Conservation (phyloP, 2,888 invertebrate species). For the Hydroisotoma schaefferi region DNA sequence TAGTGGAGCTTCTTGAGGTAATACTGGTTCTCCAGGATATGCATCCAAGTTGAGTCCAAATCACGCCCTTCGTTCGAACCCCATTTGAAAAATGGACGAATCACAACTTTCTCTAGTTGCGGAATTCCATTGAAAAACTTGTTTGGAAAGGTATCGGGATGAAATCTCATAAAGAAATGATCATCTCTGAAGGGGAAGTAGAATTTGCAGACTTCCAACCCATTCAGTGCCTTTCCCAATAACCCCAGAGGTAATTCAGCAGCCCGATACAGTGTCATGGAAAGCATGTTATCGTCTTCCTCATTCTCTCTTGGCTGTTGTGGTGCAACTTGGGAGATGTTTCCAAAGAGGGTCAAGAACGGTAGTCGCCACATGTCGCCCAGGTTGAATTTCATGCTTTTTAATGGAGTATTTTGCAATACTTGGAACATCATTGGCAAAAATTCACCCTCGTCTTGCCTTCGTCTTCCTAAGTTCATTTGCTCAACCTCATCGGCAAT, state of each 20-base stretch:
- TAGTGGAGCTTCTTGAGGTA: constrained; percentile 13
- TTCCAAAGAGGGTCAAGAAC: not conserved
- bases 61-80: constrained; percentile 19
- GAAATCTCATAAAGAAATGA: not conserved
- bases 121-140: constrained; percentile 25
- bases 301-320: not conserved
- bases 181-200: constrained; percentile 4
- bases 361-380: not conserved
- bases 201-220: constrained; percentile 14
- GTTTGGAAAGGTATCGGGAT: constrained; percentile 16
- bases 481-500: not conserved
- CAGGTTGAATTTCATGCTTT: not conserved
- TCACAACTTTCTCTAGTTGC: constrained; percentile 21
- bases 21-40: constrained; percentile 22
- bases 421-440: constrained; percentile 13
- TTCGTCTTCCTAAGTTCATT: not conserved
- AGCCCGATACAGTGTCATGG: too few relatives aligned
- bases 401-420: not conserved
- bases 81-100: constrained; percentile 24
- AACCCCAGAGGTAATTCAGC: not conserved
- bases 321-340: not conserved
- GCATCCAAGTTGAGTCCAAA: constrained; percentile 20
- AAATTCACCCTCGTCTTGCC: constrained; percentile 13
- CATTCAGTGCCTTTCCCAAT: constrained; percentile 22
- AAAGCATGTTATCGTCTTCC: not conserved